Evolutionary conservation across 2,113 vertebrate genomes (phyloP).

Genomic region (Syrmaticus mikado): DNA sequence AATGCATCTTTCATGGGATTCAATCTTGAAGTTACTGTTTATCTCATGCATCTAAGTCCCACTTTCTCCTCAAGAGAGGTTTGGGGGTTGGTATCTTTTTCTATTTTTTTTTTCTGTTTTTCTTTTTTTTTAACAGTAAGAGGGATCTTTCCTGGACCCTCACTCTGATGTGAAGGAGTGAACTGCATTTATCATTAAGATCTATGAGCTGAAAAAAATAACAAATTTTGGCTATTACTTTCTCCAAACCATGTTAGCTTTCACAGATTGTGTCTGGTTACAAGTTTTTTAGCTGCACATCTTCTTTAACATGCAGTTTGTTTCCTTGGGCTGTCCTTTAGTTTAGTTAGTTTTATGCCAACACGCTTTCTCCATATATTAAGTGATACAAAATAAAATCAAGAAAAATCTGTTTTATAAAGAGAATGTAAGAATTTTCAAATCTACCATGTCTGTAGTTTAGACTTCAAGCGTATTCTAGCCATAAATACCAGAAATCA

Average conservation of each 20-base stretch:
- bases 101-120: background rate
- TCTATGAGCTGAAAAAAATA: background rate
- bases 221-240: background rate
- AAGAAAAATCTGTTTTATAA: background rate
- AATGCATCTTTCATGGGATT: background rate
- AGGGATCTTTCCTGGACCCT: background rate
- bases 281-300: background rate
- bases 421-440: background rate
- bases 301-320: background rate
- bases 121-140: background rate
- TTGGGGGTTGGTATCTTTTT: background rate
- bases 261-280: slow-evolving; percentile 1
- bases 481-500: slow-evolving; percentile 64
- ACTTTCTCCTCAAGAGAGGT: background rate
- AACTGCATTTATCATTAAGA: background rate
- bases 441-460: background rate
- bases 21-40: background rate
- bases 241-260: background rate
- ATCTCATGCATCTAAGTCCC: background rate
- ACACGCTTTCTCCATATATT: background rate
- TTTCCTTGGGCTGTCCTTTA: background rate
- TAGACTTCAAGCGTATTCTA: background rate
- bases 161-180: background rate
- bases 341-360: background rate
- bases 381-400: slow-evolving; percentile 27